Conservation (phyloP, 2,113 vertebrate genomes). For the Microtus pennsylvanicus region DNA sequence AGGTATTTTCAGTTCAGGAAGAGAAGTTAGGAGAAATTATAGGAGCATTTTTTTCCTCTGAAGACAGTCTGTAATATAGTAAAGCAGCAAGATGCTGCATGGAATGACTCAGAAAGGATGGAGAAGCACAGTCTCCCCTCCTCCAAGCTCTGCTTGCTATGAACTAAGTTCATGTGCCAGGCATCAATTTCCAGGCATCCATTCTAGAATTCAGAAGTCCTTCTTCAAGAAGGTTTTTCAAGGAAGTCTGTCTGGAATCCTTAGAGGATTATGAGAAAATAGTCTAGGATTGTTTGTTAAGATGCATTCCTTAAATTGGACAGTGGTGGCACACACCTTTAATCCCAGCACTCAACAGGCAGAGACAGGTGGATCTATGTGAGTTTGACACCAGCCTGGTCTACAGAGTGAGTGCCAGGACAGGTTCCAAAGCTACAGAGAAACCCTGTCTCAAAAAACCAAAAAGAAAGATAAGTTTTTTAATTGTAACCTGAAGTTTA, state of each 20-base stretch:
- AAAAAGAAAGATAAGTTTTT: not conserved
- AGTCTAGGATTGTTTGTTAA: not conserved
- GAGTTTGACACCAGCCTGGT: too few species aligned
- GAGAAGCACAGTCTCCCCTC: not conserved
- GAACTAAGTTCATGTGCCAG: not conserved
- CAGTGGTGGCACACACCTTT: too few species aligned
- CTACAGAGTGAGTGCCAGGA: too few species aligned
- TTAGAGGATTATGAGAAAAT: conserved; percentile 3
- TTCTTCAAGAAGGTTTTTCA: not conserved
- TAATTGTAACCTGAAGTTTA: not conserved
- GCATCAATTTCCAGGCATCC: not conserved
- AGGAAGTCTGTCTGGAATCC: not conserved
- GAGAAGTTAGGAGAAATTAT: not conserved
- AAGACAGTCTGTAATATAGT: not conserved
- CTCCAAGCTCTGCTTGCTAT: not conserved
- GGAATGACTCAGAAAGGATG: not conserved
- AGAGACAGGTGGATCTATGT: too few species aligned
- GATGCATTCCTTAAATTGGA: too few species aligned
- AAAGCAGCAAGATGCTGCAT: not conserved
- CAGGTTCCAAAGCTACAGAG: too few species aligned
- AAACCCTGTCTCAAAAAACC: too few species aligned
- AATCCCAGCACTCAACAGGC: too few species aligned
- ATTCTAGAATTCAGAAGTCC: not conserved
- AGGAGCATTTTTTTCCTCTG: not conserved
- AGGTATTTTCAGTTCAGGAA: not conserved